Percentiles rank a stretch among this genome's conserved stretches.
These are phyloP conservation scores for Flabesymbios commensalis DNA, from an alignment of 2,888 invertebrate species.

Conservation along the genomic window DNA sequence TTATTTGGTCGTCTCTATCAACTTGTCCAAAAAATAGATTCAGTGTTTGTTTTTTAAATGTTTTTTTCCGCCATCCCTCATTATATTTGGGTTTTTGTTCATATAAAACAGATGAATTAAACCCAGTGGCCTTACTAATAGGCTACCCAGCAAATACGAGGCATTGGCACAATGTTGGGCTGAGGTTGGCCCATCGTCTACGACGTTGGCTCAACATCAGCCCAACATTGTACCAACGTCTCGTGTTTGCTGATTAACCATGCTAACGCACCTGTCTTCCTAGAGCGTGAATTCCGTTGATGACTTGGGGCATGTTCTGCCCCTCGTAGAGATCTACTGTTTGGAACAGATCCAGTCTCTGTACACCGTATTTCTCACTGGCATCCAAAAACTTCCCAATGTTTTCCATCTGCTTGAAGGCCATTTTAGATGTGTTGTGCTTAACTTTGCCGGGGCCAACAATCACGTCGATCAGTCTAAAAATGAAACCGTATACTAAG, in stretches of 20 bases:
- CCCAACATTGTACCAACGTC: too few relatives aligned
- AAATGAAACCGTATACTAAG: background rate
- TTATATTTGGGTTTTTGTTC: background rate
- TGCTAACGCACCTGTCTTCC: slow-evolving; percentile 76
- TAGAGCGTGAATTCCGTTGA: slow-evolving; percentile 87
- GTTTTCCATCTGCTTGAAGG: slow-evolving; percentile 96
- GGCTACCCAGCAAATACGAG: too few relatives aligned
- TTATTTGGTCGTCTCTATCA: too few relatives aligned
- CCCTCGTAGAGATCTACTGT: slow-evolving; percentile 97
- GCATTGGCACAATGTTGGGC: too few relatives aligned
- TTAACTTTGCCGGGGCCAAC: slow-evolving; percentile 73
- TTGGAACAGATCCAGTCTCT: slow-evolving; percentile 97
- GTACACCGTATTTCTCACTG: slow-evolving; percentile 90
- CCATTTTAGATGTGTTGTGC: slow-evolving; percentile 76
- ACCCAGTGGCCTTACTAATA: too few relatives aligned
- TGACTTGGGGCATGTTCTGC: slow-evolving; percentile 94
- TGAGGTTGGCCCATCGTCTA: too few relatives aligned
- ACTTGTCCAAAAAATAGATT: too few relatives aligned
- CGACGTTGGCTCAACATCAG: too few relatives aligned
- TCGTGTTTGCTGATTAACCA: too few relatives aligned
- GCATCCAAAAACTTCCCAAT: slow-evolving; percentile 84
- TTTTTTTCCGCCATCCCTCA: background rate
- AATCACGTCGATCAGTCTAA: slow-evolving; percentile 26
- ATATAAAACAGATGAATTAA: too few relatives aligned
- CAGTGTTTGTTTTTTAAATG: background rate